Base-by-base conservation (phyloP, 2,113 vertebrate genomes). In the Cyrtonyx montezumae region DNA sequence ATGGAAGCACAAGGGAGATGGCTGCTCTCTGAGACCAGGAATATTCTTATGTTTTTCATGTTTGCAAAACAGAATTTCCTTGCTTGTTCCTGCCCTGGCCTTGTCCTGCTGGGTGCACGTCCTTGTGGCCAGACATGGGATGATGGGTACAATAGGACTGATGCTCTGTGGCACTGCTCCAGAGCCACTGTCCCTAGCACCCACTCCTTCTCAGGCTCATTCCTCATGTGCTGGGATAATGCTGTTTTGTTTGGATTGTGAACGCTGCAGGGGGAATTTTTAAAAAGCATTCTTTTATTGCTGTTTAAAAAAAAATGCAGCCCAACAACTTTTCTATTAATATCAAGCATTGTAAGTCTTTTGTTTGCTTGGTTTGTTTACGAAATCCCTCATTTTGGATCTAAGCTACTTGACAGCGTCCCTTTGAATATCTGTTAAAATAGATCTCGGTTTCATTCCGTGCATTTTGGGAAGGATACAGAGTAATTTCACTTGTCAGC, bases 161-260 rank as follows among this genome's bases (percentile, higher is more conserved):
- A 42, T 73, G 49, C 23, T 51, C 66, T 90, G 56, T 13, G 3
- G 34, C n/a, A 0, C 36, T 5, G 45, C 37, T 62, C n/a, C 42
- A 0, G 40, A 56, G 51, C 6, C 62, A 34, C 66, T 6, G 8
- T 16, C 32, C 45, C 55, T 56, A 34, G 73, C 56, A 43, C 49
- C n/a, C 0, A 1, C 59, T 23, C 15, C 51, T 58, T 0, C 0
- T 8, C 0, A 0, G 51, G 75, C 45, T 70, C 3, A 0, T 34
- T 87, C 26, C 79, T 86, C 6, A 0, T 13, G 69, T 28, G 48
- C 70, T 51, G 7, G 17, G 48, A 4, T 30, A 61, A n/a, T 3
- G 25, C 8, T n/a, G 40, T 7, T 43, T 70, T 49, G 51, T 84
- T 77, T 77, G 85, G 74, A 70, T 23, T 83, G 87, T 46, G 10